Evolutionary conservation across 2,797 vertebrate species (phyloP), one percentile per base, ranked within the genome.

Genomic region (Leptodactylus fallax): DNA sequence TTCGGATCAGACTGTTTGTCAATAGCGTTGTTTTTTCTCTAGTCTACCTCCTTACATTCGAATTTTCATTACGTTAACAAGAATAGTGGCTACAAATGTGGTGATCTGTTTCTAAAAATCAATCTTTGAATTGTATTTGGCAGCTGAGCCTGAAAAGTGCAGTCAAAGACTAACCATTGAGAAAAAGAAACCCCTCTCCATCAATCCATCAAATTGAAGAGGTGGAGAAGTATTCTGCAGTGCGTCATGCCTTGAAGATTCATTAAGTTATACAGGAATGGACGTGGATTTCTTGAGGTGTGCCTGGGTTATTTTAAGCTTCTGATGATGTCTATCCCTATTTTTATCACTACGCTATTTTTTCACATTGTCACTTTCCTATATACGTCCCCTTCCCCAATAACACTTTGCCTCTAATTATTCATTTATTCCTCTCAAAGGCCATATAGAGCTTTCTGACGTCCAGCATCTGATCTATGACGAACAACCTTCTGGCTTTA

Each of bases 381-480:
- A 56, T 19, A 85, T 58, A 9, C 13, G 12, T 61, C 45, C 79
- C 72, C 55, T 23, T 72, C 79, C 72, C 87, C 83, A 25, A 85
- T 79, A 25, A 53, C 47, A 11, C n/a, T 79, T n/a, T 49, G 3
- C 55, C 69, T 17, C 51, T 36, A 78, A 83, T 79, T 69, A 63
- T 76, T 88, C 21, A 79, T 85, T 79, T 81, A 86, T 89, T 85
- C 82, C n/a, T 63, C 53, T 60, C 36, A 45, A 69, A 74, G 23
- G 84, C 76, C 85, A 72, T 36, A 58, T 86, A 89, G 61, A 45
- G 16, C 65, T 63, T 80, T 96, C 95, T 98, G 97, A 98, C 98
- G 97, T 95, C 92, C 87, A 90, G 90, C 89, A 87, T 93, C 93
- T 55, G 91, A 91, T 90, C 94, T 96, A 94, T 97, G 97, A 98